Percentiles rank a stretch among this genome's conserved stretches.
These are phyloP conservation scores for Leptinotarsa rubiginosa DNA, from an alignment of 2,888 invertebrate genomes.

Conservation along the genomic window DNA sequence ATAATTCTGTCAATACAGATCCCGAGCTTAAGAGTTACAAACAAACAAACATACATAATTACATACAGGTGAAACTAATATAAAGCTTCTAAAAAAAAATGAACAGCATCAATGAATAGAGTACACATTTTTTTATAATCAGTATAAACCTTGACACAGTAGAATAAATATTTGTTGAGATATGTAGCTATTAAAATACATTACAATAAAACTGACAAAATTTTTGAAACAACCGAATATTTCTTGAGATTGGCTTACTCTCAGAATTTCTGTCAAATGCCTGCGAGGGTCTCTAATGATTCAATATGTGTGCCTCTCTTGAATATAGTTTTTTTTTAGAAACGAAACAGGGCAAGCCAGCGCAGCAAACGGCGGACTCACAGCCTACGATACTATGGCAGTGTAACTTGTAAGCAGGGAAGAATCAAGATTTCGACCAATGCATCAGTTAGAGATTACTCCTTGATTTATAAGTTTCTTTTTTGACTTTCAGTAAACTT, in stretches of 20 bases:
- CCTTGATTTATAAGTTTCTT: neutral
- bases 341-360: slow-evolving; percentile 91
- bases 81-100: too few species aligned
- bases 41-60: too few species aligned
- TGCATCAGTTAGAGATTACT: slow-evolving; percentile 22
- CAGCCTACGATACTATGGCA: slow-evolving; percentile 99
- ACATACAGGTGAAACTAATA: too few species aligned
- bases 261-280: slow-evolving; percentile 1
- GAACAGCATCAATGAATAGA: too few species aligned
- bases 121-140: too few species aligned
- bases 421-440: slow-evolving; percentile 27
- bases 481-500: too few species aligned
- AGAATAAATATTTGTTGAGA: too few species aligned
- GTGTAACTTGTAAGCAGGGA: slow-evolving; percentile 87
- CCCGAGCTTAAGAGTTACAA: too few species aligned
- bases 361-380: slow-evolving; percentile 88
- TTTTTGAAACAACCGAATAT: neutral
- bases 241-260: neutral
- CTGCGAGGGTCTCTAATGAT: slow-evolving; percentile 1
- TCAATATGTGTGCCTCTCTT: neutral
- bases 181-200: too few species aligned
- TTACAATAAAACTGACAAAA: too few species aligned
- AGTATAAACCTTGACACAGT: too few species aligned
- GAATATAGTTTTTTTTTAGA: slow-evolving; percentile 70
- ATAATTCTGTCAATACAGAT: too few species aligned